Evolutionary conservation across 2,888 invertebrate species (phyloP).

Genomic region (Entomobrya proxima): DNA sequence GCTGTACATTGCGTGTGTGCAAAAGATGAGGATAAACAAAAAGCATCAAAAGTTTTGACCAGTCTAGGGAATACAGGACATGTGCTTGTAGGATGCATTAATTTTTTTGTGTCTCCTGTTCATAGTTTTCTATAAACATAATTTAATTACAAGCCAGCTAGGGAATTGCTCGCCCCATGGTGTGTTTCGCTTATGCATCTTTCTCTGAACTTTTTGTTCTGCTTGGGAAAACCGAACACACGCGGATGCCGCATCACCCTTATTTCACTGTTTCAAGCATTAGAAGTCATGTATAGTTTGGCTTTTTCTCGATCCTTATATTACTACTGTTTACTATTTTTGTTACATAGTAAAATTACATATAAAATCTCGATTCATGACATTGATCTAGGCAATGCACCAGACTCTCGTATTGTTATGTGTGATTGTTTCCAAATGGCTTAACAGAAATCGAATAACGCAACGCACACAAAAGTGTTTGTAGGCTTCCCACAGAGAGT

Average conservation of each 20-base stretch:
- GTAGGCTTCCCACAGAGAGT: slow-evolving; percentile 68
- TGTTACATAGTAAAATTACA: background rate
- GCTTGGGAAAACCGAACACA: slow-evolving; percentile 46
- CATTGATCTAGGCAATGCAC: too few species aligned
- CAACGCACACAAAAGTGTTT: slow-evolving; percentile 51
- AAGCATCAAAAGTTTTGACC: background rate
- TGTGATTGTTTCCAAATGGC: slow-evolving; percentile 44
- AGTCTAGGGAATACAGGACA: background rate
- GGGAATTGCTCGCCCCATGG: slow-evolving; percentile 56
- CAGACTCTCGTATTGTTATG: slow-evolving; percentile 15
- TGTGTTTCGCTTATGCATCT: slow-evolving; percentile 29
- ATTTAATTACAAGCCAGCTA: slow-evolving; percentile 60
- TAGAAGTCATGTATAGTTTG: too few species aligned
- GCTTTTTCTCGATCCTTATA: background rate
- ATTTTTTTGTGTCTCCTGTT: slow-evolving; percentile 22
- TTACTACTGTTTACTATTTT: background rate
- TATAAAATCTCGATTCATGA: too few species aligned
- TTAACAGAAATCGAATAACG: slow-evolving; percentile 28
- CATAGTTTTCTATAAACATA: slow-evolving; percentile 52
- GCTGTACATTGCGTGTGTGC: background rate
- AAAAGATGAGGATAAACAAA: background rate
- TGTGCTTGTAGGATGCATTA: background rate
- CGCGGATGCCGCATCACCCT: slow-evolving; percentile 29
- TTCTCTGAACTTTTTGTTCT: slow-evolving; percentile 28
- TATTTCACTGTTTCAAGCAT: background rate